Evolutionary conservation across 1,140 invertebrate genomes (phyloP), one percentile per base, ranked within the genome.

Genomic region (Zaprionus kolodkinae): DNA sequence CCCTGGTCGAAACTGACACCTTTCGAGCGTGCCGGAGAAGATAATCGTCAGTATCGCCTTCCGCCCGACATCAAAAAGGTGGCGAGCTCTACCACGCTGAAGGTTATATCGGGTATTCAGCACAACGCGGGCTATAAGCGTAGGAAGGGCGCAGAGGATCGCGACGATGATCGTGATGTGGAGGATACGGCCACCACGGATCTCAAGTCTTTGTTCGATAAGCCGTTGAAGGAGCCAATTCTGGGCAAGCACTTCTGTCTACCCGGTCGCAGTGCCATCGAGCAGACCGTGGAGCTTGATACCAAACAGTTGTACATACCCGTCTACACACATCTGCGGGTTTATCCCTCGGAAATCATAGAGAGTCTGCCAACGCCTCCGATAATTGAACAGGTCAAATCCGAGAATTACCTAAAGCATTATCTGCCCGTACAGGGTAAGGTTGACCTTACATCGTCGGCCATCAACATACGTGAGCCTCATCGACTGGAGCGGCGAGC

Each of bases 61-160:
- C 95, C 96, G 4, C 94, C 95, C 0, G 95, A 96, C 88, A 94
- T 96, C 1, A 93, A 93, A 73, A 94, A 94, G 85, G 93, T 95
- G 25, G 94, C 94, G 36, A 96, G 95, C 82, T 95, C 93, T 25
- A 96, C 95, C 15, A 96, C 95, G 0, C 92, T 95, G 35, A 94
- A 95, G 91, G 95, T 95, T 0, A 75, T 89, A 12, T 79, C 81
- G 21, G 93, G 93, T 27, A 71, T 73, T n/a, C 79, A 84, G 40
- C 6, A 56, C 82, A n/a, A 9, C 17, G 11, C 27, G 30, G 55
- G 0, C 45, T 0, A 12, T 6, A 81, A 76, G 52, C 78, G 62
- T 5, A 6, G 33, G 17, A 73, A 36, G 40, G 25, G 40, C 12
- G 76, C 91, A 54, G 82, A 85, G 13, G 69, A 86, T 4, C 25